Evolutionary conservation across 2,797 vertebrate genomes (phyloP).

Genomic region (Australoheros facetus): DNA sequence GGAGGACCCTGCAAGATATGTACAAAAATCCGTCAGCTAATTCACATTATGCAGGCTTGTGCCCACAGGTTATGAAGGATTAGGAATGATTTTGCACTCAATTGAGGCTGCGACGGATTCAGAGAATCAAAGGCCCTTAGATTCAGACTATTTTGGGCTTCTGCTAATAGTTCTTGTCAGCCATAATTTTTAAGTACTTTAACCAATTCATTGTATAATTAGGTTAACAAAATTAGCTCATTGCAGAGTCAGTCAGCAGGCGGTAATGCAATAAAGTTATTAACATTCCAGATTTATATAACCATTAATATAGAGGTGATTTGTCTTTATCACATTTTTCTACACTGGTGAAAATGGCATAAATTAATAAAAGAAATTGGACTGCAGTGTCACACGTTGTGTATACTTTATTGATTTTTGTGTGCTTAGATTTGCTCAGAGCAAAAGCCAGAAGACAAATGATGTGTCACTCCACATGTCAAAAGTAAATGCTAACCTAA

Average conservation of each 20-base stretch:
- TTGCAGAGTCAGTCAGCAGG: conserved; percentile 79
- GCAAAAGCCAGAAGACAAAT: conserved; percentile 18
- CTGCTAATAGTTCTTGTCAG: conserved; percentile 81
- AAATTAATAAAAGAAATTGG: conserved; percentile 64
- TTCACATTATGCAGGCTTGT: conserved; percentile 71
- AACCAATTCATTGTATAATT: conserved; percentile 85
- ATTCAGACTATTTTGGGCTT: conserved; percentile 75
- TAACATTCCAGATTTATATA: conserved; percentile 81
- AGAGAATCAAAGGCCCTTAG: conserved; percentile 69
- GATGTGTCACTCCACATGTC: neutral
- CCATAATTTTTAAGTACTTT: conserved; percentile 84
- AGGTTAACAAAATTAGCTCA: conserved; percentile 84
- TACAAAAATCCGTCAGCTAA: conserved; percentile 64
- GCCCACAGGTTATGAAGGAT: conserved; percentile 78
- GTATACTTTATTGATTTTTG: conserved; percentile 44
- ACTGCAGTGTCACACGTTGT: conserved; percentile 39
- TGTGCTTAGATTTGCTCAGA: neutral
- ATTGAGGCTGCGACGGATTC: conserved; percentile 68
- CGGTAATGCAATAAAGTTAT: conserved; percentile 82
- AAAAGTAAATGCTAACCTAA: conserved; percentile 5
- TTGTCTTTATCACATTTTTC: conserved; percentile 71
- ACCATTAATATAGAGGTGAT: conserved; percentile 69
- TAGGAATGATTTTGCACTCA: conserved; percentile 74
- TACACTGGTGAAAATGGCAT: conserved; percentile 55
- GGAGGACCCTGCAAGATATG: conserved; percentile 38